A percentile compares a stretch with the other conserved stretches of the same genome.
These are phyloP conservation scores for Setipinna tenuifilis DNA, from an alignment of 2,797 vertebrate genomes.

Conservation along the genomic window DNA sequence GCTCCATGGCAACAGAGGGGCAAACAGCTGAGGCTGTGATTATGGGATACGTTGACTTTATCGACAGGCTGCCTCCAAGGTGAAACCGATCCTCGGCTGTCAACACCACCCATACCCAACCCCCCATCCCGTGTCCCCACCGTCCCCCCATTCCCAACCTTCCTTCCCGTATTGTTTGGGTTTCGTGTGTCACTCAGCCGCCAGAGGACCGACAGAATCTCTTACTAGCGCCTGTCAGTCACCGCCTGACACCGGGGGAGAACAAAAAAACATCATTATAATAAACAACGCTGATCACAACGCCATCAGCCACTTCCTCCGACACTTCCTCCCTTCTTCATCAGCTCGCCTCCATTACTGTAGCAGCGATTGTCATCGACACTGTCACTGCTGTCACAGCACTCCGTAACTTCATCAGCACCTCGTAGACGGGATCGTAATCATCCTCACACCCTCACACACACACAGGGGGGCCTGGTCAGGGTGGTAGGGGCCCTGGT, in stretches of 20 bases:
- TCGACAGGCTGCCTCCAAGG: constrained; percentile 15
- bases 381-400: constrained; percentile 1
- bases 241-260: neutral
- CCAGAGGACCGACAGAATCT: neutral
- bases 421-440: neutral
- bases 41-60: constrained; percentile 16
- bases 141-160: neutral
- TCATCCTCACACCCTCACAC: neutral
- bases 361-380: neutral
- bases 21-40: constrained; percentile 21
- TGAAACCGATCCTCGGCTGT: constrained; percentile 13
- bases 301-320: neutral
- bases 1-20: neutral
- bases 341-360: neutral
- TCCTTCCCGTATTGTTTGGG: constrained; percentile 12
- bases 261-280: neutral
- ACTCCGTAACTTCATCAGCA: neutral
- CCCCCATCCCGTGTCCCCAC: too few relatives aligned
- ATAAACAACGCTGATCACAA: neutral
- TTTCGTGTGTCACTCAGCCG: constrained; percentile 1
- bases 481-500: neutral
- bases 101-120: neutral
- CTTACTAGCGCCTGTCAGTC: neutral
- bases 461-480: neutral
- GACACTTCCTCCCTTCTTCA: neutral